phyloP scores from a whole-genome alignment of 53 echinoderm and acorn worm species.

The Holothuria scabra region DNA sequence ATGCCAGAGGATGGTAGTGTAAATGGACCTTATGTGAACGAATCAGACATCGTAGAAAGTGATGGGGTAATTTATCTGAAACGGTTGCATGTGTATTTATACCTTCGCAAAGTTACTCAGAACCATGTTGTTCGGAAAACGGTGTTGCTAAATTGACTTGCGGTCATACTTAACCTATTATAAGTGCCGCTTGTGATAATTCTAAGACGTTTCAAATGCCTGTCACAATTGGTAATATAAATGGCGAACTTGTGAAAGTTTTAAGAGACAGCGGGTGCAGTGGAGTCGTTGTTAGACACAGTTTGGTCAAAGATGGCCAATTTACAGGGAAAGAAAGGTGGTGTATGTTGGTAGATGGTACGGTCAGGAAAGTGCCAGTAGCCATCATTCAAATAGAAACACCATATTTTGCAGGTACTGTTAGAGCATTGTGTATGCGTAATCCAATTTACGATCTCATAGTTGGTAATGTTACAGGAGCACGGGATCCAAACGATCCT shows the following conservation, averaged over 20 bases:
- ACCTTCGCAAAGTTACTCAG: too few relatives aligned
- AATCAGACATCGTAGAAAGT: too few relatives aligned
- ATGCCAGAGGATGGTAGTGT: too few relatives aligned
- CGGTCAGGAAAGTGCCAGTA: conserved; percentile 32
- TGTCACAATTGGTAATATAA: neutral
- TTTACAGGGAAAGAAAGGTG: neutral
- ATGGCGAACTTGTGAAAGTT: neutral
- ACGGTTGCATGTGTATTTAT: too few relatives aligned
- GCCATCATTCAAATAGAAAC: conserved; percentile 38
- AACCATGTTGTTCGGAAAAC: too few relatives aligned
- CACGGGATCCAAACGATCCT: neutral
- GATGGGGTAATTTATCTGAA: too few relatives aligned
- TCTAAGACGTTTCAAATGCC: neutral
- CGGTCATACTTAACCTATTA: neutral
- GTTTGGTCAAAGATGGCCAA: neutral
- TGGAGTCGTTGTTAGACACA: neutral
- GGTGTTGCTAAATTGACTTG: too few relatives aligned
- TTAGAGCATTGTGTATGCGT: conserved; percentile 58
- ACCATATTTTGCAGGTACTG: conserved; percentile 50
- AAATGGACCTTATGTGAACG: too few relatives aligned
- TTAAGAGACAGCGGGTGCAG: neutral
- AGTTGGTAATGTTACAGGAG: conserved; percentile 2
- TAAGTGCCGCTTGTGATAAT: neutral
- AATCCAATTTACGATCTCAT: conserved; percentile 38
- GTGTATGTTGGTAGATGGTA: conserved; percentile 52